Conservation (phyloP, 1,140 invertebrate genomes). For the Andrena cerasifolii region DNA sequence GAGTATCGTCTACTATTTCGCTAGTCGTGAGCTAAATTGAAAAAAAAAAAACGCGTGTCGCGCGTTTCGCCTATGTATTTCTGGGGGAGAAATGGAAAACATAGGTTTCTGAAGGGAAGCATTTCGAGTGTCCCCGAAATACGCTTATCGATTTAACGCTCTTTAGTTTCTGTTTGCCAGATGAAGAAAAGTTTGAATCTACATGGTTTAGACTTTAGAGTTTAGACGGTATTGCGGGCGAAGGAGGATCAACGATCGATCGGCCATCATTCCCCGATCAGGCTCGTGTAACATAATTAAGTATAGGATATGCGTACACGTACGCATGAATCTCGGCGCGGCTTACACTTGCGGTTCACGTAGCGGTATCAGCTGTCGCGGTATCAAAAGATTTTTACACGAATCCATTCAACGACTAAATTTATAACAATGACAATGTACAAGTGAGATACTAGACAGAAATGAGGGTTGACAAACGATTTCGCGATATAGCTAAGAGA, state of each 20-base stretch:
- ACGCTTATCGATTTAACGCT: conserved; percentile 8
- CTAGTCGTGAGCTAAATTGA: conserved; percentile 37
- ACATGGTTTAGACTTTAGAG: no score
- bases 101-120: conserved; percentile 25
- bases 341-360: conserved; percentile 25
- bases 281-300: neutral
- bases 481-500: neutral
- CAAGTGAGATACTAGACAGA: conserved; percentile 45
- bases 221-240: neutral
- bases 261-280: neutral
- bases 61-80: conserved; percentile 20
- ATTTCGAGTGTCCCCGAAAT: neutral
- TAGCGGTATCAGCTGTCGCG: conserved; percentile 34
- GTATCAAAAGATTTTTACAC: conserved; percentile 52
- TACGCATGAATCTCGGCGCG: conserved; percentile 15
- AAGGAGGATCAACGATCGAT: neutral
- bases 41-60: no score
- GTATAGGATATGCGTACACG: conserved; percentile 2
- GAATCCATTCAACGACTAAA: conserved; percentile 52
- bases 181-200: neutral
- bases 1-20: conserved; percentile 17
- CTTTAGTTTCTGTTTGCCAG: neutral
- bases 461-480: conserved; percentile 42
- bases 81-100: conserved; percentile 14
- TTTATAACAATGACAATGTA: conserved; percentile 53